phyloP scores from a whole-genome alignment of 2,888 invertebrate genomes.

The Drosophila nr. perissopoda region DNA sequence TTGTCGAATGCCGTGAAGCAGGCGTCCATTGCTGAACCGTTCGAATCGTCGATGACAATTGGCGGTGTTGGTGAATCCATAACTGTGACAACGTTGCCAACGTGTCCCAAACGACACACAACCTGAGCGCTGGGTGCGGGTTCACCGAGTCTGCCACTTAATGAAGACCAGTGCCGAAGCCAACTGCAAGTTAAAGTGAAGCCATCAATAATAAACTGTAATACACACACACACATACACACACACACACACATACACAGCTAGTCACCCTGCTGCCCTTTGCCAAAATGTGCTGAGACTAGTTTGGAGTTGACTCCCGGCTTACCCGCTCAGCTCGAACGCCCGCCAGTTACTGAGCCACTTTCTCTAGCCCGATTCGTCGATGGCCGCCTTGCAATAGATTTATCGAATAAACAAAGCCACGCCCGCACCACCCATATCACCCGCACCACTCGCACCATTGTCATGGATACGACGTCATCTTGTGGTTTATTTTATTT shows the following conservation, averaged over 20 bases:
- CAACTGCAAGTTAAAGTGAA: constrained; percentile 76
- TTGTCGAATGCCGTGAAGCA: constrained; percentile 96
- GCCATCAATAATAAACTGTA: constrained; percentile 71
- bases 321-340: constrained; percentile 71
- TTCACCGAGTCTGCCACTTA: constrained; percentile 52
- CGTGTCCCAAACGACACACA: constrained; percentile 60
- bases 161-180: constrained; percentile 60
- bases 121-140: constrained; percentile 33
- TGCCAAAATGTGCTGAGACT: constrained; percentile 4
- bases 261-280: constrained; percentile 9
- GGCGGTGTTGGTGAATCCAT: constrained; percentile 85
- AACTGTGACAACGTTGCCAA: constrained; percentile 68
- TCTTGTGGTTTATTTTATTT: constrained; percentile 78
- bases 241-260: constrained; percentile 4
- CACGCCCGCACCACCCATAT: constrained; percentile 29
- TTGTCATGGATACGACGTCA: constrained; percentile 77
- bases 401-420: constrained; percentile 78
- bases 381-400: constrained; percentile 64
- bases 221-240: constrained; percentile 13
- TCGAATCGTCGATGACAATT: constrained; percentile 86
- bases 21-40: constrained; percentile 92
- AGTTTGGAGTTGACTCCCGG: constrained; percentile 29
- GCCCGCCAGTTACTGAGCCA: constrained; percentile 69
- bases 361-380: constrained; percentile 40
- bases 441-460: constrained; percentile 24